A percentile compares a stretch with the other conserved stretches of the same genome.
Conservation (phyloP, 2,797 vertebrate species). For the Cephalopachus bancanus region DNA sequence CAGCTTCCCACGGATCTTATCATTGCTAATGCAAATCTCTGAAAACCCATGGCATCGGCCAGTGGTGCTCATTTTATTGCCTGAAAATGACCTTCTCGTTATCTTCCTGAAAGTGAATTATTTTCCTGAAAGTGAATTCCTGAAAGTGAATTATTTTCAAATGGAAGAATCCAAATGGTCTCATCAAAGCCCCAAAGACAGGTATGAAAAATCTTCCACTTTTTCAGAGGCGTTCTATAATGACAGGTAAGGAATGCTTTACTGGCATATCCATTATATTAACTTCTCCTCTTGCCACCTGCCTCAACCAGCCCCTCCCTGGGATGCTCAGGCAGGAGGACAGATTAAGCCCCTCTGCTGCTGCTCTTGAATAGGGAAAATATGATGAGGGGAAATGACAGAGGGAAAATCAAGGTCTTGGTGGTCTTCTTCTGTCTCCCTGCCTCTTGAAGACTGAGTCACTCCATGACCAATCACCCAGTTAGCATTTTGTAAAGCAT, state of each 20-base stretch:
- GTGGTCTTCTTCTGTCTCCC: not conserved
- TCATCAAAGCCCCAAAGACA: not conserved
- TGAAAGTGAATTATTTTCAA: not conserved
- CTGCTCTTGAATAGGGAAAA: not conserved
- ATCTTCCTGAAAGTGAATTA: not conserved
- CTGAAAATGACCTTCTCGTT: not conserved
- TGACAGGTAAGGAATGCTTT: not conserved
- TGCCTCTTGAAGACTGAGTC: not conserved
- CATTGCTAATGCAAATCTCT: not conserved
- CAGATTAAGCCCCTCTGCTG: too few relatives aligned
- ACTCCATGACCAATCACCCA: not conserved
- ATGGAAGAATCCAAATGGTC: not conserved
- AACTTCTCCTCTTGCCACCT: not conserved
- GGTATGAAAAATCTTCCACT: not conserved
- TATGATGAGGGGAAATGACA: rapidly evolving
- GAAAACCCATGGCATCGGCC: not conserved
- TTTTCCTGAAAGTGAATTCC: too few relatives aligned
- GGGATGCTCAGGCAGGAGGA: not conserved
- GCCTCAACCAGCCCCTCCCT: too few relatives aligned
- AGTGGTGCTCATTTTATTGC: not conserved
- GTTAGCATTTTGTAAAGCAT: not conserved
- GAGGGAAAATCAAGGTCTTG: not conserved
- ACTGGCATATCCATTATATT: rapidly evolving
- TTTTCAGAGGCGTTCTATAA: not conserved
- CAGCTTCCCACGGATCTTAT: not conserved